Conservation (phyloP, 2,888 invertebrate genomes). For the Hypercompe scribonia region DNA sequence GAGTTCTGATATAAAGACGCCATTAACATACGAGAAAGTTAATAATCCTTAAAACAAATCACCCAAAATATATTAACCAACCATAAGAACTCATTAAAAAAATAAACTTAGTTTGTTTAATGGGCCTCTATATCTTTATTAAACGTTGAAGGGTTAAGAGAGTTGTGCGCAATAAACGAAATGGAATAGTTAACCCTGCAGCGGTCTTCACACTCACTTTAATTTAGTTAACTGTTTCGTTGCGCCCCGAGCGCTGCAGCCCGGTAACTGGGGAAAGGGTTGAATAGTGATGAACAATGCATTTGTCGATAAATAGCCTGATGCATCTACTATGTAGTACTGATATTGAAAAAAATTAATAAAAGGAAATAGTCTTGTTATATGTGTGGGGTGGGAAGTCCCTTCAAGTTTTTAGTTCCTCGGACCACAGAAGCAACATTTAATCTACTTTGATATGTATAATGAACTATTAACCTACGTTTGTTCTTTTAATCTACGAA, state of each 20-base stretch:
- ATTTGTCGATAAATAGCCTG: constrained; percentile 29
- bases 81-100: constrained; percentile 67
- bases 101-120: constrained; percentile 70
- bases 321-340: background rate
- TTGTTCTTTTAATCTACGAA: no score
- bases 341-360: no score
- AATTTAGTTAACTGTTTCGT: constrained; percentile 86
- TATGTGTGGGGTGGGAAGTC: no score
- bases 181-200: constrained; percentile 86
- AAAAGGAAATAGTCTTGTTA: background rate
- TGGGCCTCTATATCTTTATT: constrained; percentile 84
- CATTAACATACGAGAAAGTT: constrained; percentile 3
- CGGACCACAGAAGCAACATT: no score
- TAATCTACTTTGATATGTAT: no score
- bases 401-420: no score
- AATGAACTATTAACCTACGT: no score
- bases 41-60: constrained; percentile 12
- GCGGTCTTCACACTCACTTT: constrained; percentile 86
- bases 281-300: constrained; percentile 64
- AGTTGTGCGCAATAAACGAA: constrained; percentile 85
- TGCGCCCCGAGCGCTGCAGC: constrained; percentile 79
- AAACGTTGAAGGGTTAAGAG: constrained; percentile 79
- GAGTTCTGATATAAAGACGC: background rate
- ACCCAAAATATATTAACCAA: constrained; percentile 32
- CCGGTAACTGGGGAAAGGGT: constrained; percentile 76